Evolutionary conservation across 2,888 invertebrate species (phyloP).

Genomic region (Parascotia fuliginaria): DNA sequence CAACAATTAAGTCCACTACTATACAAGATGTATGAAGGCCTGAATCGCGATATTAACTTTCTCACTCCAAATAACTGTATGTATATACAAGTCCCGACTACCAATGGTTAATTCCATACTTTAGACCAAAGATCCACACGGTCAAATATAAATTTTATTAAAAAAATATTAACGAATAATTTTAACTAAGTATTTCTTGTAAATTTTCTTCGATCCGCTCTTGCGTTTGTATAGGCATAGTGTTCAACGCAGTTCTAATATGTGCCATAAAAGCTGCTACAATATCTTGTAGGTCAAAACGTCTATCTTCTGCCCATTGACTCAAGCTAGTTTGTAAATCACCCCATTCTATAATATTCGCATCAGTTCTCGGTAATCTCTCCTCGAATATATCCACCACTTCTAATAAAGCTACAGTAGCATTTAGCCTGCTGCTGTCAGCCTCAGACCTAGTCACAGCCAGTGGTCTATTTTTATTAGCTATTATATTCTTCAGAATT

Average conservation of each 20-base stretch:
- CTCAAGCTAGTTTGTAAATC: not conserved
- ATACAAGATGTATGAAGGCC: no score
- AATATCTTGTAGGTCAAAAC: not conserved
- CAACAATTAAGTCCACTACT: no score
- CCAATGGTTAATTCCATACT: no score
- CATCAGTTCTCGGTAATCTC: not conserved
- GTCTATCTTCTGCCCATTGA: not conserved
- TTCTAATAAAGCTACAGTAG: not conserved
- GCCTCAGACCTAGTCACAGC: not conserved
- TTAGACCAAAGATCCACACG: no score
- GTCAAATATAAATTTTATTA: no score
- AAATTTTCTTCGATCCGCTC: not conserved
- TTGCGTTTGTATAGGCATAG: not conserved
- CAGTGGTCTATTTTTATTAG: not conserved
- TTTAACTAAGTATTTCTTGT: not conserved
- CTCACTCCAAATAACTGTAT: no score
- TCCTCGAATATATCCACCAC: not conserved
- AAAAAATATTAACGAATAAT: no score
- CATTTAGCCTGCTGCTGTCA: not conserved
- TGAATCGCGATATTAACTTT: no score
- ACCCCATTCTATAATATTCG: not conserved
- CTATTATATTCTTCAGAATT: not conserved
- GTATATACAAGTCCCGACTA: no score
- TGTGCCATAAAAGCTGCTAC: not conserved
- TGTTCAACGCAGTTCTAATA: not conserved